Percentiles rank a stretch among this genome's conserved stretches.
Conservation (phyloP, 2,888 invertebrate species). For the Nephrocerus scutellatus region DNA sequence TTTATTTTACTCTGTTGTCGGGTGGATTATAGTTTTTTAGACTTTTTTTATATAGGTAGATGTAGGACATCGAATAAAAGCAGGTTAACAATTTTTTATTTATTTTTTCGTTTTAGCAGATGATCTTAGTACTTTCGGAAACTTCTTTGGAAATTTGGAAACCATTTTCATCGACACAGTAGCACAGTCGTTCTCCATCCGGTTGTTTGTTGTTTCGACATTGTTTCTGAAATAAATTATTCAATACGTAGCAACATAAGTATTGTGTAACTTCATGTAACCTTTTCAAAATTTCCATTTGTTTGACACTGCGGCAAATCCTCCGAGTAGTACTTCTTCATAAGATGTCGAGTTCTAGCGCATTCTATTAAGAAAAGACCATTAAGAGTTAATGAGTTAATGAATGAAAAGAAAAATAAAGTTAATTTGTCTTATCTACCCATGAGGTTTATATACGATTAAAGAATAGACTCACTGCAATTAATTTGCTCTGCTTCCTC, state of each 20-base stretch:
- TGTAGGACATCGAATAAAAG: too few relatives aligned
- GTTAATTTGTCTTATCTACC: background rate
- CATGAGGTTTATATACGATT: background rate
- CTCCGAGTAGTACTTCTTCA: constrained; percentile 43
- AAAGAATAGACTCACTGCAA: constrained; percentile 53
- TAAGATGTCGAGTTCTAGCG: constrained; percentile 51
- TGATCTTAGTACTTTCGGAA: too few relatives aligned
- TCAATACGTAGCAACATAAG: background rate
- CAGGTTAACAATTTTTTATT: too few relatives aligned
- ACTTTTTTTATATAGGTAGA: too few relatives aligned
- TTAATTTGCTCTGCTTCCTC: constrained; percentile 50
- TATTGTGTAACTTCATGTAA: constrained; percentile 6
- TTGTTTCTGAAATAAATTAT: constrained; percentile 46
- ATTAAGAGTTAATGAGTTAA: too few relatives aligned
- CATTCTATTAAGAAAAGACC: constrained; percentile 61
- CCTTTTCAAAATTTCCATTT: constrained; percentile 57
- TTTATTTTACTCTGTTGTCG: too few relatives aligned
- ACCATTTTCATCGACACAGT: constrained; percentile 59
- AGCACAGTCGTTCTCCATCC: too few relatives aligned
- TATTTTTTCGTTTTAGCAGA: too few relatives aligned
- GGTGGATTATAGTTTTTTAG: too few relatives aligned
- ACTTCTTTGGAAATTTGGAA: too few relatives aligned
- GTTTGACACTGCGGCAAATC: constrained; percentile 54
- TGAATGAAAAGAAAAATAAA: constrained; percentile 3
- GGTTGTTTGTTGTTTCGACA: constrained; percentile 56